These are phyloP conservation scores for Melipona beecheii DNA, from an alignment of 2,888 invertebrate species.

Conservation along the genomic window DNA sequence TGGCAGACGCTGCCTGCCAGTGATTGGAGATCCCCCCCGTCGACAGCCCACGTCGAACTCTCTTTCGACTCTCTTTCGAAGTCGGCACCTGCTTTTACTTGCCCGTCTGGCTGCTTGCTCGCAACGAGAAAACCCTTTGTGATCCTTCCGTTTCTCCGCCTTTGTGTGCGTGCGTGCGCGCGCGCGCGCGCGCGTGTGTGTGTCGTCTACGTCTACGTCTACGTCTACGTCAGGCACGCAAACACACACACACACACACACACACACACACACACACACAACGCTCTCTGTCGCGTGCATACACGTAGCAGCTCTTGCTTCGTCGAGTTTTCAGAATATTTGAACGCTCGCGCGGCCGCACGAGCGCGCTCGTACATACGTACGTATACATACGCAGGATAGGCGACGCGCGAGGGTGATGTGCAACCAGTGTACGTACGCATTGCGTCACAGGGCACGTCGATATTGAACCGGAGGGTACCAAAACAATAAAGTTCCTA, in stretches of 20 bases:
- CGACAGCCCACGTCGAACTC: conserved; percentile 70
- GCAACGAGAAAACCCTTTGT: conserved; percentile 63
- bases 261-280: background rate
- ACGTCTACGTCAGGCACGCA: no score
- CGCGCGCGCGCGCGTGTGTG: no score
- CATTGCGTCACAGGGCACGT: conserved; percentile 73
- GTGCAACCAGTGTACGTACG: conserved; percentile 49
- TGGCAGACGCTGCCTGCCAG: conserved; percentile 37
- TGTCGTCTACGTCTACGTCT: no score
- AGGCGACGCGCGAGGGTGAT: conserved; percentile 23
- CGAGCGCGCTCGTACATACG: no score
- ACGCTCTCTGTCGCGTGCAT: background rate
- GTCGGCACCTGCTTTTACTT: conserved; percentile 74
- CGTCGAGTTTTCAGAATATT: conserved; percentile 53
- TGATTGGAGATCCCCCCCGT: conserved; percentile 75
- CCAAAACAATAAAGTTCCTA: conserved; percentile 66
- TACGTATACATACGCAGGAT: no score
- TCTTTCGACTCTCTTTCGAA: conserved; percentile 52
- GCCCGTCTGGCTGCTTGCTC: conserved; percentile 32
- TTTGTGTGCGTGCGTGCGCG: no score
- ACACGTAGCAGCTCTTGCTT: background rate
- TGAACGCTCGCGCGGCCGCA: conserved; percentile 6
- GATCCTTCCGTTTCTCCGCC: conserved; percentile 56
- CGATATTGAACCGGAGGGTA: conserved; percentile 71
- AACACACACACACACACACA: background rate